Percentiles rank a stretch among this genome's conserved stretches.
Conservation (phyloP, 2,888 invertebrate species). For the Alitta virens region DNA sequence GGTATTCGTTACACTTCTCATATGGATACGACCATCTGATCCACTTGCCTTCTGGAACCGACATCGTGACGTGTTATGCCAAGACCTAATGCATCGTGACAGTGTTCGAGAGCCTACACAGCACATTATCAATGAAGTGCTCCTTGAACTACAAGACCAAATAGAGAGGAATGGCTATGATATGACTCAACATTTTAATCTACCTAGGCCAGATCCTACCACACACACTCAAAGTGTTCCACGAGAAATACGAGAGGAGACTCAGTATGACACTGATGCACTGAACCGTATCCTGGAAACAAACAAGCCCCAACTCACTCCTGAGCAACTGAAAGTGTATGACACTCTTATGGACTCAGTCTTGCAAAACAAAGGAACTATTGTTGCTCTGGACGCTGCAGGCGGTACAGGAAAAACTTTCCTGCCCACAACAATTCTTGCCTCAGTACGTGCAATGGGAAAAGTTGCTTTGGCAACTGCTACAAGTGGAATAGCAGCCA, state of each 20-base stretch:
- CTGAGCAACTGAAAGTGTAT: too few species aligned
- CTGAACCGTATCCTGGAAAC: not conserved
- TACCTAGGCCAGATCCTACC: too few species aligned
- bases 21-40: too few species aligned
- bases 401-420: conserved; percentile 12
- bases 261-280: not conserved
- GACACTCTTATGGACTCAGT: too few species aligned
- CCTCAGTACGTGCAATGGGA: not conserved
- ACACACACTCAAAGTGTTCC: not conserved
- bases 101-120: not conserved
- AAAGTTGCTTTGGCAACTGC: conserved; percentile 7
- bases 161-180: not conserved
- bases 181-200: not conserved
- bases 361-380: not conserved
- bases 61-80: too few species aligned
- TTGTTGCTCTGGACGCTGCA: conserved; percentile 5
- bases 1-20: too few species aligned
- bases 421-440: not conserved
- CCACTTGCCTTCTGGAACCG: too few species aligned
- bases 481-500: conserved; percentile 8
- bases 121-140: conserved; percentile 5
- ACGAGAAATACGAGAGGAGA: conserved; percentile 1
- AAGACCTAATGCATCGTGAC: too few species aligned
- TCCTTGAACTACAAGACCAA: not conserved
- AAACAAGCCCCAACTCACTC: too few species aligned